These are phyloP conservation scores for Illadopsis cleaveri DNA, from an alignment of 2,113 vertebrate genomes.

Conservation along the genomic window DNA sequence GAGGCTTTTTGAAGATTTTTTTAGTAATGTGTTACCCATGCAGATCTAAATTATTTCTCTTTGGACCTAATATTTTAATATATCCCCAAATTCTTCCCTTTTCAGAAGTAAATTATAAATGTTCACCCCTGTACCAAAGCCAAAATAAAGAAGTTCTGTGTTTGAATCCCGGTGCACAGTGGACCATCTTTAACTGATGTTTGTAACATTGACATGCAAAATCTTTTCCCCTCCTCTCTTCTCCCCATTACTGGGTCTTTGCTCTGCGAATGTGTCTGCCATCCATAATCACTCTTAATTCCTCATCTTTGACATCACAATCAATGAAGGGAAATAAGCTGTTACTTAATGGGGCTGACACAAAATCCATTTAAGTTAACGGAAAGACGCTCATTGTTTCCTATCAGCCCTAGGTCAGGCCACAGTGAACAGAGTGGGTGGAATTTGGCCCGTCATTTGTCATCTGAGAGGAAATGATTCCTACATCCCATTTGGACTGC, in stretches of 20 bases:
- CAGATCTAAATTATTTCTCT: neutral
- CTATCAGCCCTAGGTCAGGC: conserved; percentile 7
- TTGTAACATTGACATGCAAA: neutral
- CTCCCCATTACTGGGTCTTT: neutral
- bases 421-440: neutral
- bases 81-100: neutral
- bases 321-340: conserved; percentile 54
- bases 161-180: neutral
- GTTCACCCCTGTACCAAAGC: neutral
- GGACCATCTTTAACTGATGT: neutral
- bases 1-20: neutral
- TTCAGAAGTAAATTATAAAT: neutral
- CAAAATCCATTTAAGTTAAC: conserved; percentile 50
- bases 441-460: neutral
- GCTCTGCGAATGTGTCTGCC: neutral
- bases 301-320: conserved; percentile 29
- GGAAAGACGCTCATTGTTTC: conserved; percentile 11
- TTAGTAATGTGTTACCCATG: neutral
- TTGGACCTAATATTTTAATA: neutral
- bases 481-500: neutral
- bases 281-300: neutral
- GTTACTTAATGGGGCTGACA: conserved; percentile 31
- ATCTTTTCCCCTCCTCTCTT: neutral
- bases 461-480: conserved; percentile 8
- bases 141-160: neutral